Evolutionary conservation across 2,797 vertebrate species (phyloP).

Genomic region (Smutsia temminckii): DNA sequence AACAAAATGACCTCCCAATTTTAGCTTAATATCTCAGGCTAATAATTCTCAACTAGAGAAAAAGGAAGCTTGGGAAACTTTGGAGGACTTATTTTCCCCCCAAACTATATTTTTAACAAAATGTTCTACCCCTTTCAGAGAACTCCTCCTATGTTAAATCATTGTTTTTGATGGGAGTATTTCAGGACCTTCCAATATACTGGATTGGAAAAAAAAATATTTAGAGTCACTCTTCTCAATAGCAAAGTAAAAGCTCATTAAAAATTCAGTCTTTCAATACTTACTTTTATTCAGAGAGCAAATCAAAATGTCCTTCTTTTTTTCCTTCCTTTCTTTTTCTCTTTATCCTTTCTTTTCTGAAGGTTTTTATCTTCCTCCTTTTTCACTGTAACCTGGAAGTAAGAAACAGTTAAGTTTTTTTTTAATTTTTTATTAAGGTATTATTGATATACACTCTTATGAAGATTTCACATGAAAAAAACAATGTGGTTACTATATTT

Average conservation of each 20-base stretch:
- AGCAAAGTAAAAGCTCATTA: neutral
- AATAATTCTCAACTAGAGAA: constrained; percentile 7
- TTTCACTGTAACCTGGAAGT: neutral
- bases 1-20: neutral
- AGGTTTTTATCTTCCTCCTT: neutral
- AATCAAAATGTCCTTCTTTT: neutral
- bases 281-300: neutral
- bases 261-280: neutral
- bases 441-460: too few species aligned
- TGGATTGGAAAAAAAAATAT: neutral
- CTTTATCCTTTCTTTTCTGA: neutral
- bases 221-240: neutral
- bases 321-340: too few species aligned
- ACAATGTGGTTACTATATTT: too few species aligned
- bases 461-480: too few species aligned
- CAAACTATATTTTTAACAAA: neutral
- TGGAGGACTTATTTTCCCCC: neutral
- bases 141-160: neutral
- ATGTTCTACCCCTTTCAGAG: neutral
- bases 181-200: neutral
- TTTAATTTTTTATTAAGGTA: too few species aligned
- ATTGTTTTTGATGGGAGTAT: neutral
- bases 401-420: neutral
- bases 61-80: neutral
- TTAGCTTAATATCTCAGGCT: neutral